Evolutionary conservation across 2,888 invertebrate genomes (phyloP).

Genomic region (Fragum fragum): DNA sequence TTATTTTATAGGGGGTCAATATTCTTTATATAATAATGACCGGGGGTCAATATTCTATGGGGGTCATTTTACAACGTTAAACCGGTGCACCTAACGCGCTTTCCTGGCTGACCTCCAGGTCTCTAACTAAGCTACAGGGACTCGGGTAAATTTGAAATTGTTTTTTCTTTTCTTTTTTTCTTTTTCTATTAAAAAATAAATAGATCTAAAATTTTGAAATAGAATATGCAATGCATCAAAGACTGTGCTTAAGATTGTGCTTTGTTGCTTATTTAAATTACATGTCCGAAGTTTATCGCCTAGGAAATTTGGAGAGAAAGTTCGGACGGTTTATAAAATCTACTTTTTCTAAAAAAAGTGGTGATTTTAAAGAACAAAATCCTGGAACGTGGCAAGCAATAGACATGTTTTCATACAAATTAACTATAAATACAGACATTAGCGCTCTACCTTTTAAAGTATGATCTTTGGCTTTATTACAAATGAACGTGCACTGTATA

Average conservation of each 20-base stretch:
- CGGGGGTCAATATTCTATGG: conserved; percentile 6
- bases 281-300: conserved; percentile 3
- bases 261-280: conserved; percentile 6
- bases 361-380: background rate
- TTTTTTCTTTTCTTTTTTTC: conserved; percentile 3
- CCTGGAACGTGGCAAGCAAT: conserved; percentile 2
- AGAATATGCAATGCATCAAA: conserved; percentile 3
- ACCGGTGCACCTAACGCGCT: background rate
- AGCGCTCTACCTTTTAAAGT: background rate
- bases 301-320: background rate
- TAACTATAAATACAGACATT: conserved; percentile 1
- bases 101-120: conserved; percentile 2
- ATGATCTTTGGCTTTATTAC: background rate
- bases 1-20: conserved; percentile 6
- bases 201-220: background rate
- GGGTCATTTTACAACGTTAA: conserved; percentile 1
- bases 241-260: background rate
- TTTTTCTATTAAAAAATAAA: conserved; percentile 1
- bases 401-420: background rate
- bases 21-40: conserved; percentile 6
- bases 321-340: background rate
- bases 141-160: conserved; percentile 6
- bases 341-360: background rate
- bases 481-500: background rate
- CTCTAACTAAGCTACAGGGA: conserved; percentile 1